Percentiles rank a stretch among this genome's conserved stretches.
Evolutionary conservation across 2,797 vertebrate species (phyloP).

Genomic region (Peromyscus nudipes): DNA sequence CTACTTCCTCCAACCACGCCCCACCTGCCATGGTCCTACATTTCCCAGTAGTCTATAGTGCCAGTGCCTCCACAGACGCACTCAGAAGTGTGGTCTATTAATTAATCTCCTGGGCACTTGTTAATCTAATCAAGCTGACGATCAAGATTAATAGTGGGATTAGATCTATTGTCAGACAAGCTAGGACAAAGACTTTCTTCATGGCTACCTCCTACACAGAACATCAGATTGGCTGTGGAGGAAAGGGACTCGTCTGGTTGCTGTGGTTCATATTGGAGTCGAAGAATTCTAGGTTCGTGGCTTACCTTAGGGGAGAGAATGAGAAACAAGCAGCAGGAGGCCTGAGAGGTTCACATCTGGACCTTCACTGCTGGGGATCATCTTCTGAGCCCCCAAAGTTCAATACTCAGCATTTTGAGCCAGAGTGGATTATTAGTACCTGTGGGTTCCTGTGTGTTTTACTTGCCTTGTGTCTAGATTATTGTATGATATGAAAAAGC

Average conservation of each 20-base stretch:
- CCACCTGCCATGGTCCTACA: background rate
- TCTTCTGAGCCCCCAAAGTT: background rate
- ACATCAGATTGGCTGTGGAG: background rate
- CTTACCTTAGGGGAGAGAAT: background rate
- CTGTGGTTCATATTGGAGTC: background rate
- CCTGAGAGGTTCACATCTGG: background rate
- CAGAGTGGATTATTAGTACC: background rate
- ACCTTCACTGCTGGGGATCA: background rate
- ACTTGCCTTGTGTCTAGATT: background rate
- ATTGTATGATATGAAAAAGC: background rate
- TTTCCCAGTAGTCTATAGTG: background rate
- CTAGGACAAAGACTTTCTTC: background rate
- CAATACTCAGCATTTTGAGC: background rate
- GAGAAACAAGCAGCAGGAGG: background rate
- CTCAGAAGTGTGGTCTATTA: background rate
- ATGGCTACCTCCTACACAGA: background rate
- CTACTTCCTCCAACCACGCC: background rate
- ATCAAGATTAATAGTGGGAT: background rate
- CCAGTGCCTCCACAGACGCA: background rate
- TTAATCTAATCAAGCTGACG: background rate
- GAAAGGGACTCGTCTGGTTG: background rate
- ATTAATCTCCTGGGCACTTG: background rate
- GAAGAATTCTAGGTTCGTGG: background rate
- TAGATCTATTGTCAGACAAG: background rate
- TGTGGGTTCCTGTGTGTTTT: background rate